Evolutionary conservation across 1,140 invertebrate species (phyloP).

Genomic region (Drosophila ambigua): DNA sequence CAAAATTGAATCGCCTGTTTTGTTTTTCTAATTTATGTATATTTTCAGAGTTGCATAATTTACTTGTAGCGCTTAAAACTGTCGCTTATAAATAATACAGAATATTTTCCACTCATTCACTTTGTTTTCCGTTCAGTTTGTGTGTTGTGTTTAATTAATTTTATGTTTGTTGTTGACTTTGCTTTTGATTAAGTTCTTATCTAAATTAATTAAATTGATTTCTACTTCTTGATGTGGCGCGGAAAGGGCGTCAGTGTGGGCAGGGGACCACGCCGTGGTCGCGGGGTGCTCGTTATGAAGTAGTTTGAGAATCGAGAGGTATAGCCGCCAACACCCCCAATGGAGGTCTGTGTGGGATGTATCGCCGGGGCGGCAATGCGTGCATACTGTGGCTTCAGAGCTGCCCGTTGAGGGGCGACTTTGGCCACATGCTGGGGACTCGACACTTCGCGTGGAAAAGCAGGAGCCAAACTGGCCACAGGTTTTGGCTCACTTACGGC

Average conservation of each 20-base stretch:
- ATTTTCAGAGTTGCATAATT: conserved; percentile 18
- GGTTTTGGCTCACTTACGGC: conserved; percentile 4
- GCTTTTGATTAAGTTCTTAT: conserved; percentile 42
- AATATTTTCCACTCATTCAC: conserved; percentile 47
- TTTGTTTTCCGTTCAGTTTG: conserved; percentile 12
- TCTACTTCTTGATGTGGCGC: conserved; percentile 49
- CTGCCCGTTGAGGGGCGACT: neutral
- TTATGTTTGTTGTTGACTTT: conserved; percentile 25
- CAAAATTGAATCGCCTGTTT: conserved; percentile 13
- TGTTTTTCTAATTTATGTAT: conserved; percentile 10
- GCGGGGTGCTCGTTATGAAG: conserved; percentile 61
- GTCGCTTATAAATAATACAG: conserved; percentile 42
- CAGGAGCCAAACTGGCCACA: neutral
- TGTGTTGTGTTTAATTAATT: conserved; percentile 50
- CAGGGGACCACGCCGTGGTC: conserved; percentile 63
- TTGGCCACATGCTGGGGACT: conserved; percentile 5
- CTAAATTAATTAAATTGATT: conserved; percentile 55
- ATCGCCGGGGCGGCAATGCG: conserved; percentile 1
- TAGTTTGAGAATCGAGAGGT: conserved; percentile 56
- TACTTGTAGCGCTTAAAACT: conserved; percentile 9
- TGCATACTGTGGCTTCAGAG: conserved; percentile 26
- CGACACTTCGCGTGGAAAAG: neutral
- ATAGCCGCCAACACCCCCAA: neutral
- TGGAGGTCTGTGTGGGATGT: conserved; percentile 5
- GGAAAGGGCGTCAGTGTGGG: conserved; percentile 77